Conservation (phyloP, 2,113 vertebrate genomes). For the Thunnus thynnus region DNA sequence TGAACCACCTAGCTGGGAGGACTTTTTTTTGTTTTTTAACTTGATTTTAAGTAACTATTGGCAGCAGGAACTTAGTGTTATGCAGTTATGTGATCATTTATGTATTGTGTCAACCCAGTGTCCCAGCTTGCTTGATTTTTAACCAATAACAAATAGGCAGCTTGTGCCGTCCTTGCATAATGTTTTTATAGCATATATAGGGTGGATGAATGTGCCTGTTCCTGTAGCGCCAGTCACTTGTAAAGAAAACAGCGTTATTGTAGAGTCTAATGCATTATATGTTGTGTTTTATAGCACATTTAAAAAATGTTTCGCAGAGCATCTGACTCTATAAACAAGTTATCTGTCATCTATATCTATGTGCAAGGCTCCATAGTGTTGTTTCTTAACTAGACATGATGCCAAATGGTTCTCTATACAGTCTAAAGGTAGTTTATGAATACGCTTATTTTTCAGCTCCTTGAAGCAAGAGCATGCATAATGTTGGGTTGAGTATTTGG, state of each 20-base stretch:
- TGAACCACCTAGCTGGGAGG: neutral
- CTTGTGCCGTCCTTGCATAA: neutral
- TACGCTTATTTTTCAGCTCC: neutral
- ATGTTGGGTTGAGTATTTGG: neutral
- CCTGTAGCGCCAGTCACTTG: constrained; percentile 5
- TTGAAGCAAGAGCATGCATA: neutral
- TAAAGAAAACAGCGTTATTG: constrained; percentile 14
- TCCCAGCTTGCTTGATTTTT: neutral
- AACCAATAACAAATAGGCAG: neutral
- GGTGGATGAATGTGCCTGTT: neutral
- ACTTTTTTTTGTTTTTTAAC: too few relatives aligned
- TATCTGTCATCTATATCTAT: neutral
- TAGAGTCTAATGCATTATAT: constrained; percentile 18
- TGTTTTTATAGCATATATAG: neutral
- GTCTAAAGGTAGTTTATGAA: constrained; percentile 4
- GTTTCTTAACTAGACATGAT: neutral
- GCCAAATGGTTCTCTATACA: neutral
- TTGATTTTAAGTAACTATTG: too few relatives aligned
- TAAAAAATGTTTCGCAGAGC: neutral
- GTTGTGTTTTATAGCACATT: neutral
- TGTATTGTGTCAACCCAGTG: neutral
- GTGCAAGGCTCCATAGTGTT: neutral
- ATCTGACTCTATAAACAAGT: neutral
- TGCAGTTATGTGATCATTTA: neutral
- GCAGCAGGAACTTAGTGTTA: too few relatives aligned